Conservation (phyloP, 1,140 invertebrate genomes). For the Sogatella furcifera region DNA sequence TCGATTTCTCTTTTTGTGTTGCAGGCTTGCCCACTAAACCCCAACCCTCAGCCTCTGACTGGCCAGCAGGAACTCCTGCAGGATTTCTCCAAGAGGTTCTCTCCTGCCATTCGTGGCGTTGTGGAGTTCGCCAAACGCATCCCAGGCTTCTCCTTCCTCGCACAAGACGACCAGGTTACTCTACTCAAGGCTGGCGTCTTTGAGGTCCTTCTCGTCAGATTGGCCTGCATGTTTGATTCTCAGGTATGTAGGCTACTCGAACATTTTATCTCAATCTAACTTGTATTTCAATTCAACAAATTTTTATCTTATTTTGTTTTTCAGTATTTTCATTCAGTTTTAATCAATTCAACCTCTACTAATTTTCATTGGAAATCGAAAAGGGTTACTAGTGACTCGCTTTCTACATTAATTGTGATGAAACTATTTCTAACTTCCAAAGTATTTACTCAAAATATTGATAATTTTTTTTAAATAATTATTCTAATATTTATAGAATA, state of each 20-base stretch:
- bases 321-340: too few relatives aligned
- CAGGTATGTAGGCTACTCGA: slow-evolving; percentile 36
- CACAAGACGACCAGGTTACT: slow-evolving; percentile 94
- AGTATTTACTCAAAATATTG: too few relatives aligned
- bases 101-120: slow-evolving; percentile 89
- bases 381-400: too few relatives aligned
- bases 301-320: too few relatives aligned
- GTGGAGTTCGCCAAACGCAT: slow-evolving; percentile 96
- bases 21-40: slow-evolving; percentile 90
- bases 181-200: slow-evolving; percentile 92
- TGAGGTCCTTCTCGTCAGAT: slow-evolving; percentile 81
- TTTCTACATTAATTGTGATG: too few relatives aligned
- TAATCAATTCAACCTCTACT: too few relatives aligned
- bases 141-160: slow-evolving; percentile 86
- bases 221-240: slow-evolving; percentile 89
- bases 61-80: slow-evolving; percentile 69
- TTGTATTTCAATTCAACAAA: too few relatives aligned
- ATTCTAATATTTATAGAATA: too few relatives aligned
- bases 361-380: too few relatives aligned
- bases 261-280: too few relatives aligned
- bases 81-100: slow-evolving; percentile 87
- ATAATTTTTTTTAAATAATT: too few relatives aligned
- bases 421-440: too few relatives aligned
- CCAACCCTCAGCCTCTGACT: slow-evolving; percentile 71
- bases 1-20: slow-evolving; percentile 40